Conservation (phyloP, 2,888 invertebrate species). For the Drosophila picticornis region DNA sequence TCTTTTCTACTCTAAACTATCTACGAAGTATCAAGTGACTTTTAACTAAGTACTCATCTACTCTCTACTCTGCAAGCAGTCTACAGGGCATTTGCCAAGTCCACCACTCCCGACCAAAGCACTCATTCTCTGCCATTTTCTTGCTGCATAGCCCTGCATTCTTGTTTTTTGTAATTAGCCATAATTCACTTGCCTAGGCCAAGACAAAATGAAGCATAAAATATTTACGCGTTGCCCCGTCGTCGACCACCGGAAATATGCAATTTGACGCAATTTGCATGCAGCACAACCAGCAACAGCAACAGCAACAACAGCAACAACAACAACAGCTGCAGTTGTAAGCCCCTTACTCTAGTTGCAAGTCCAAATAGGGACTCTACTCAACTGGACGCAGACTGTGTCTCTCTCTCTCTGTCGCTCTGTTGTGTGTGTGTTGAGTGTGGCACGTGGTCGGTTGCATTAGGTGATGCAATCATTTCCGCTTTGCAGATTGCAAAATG, state of each 20-base stretch:
- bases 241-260: conserved; percentile 74
- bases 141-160: conserved; percentile 28
- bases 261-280: conserved; percentile 80
- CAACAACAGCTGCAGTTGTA: conserved; percentile 16
- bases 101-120: background rate
- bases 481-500: conserved; percentile 67
- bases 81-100: background rate
- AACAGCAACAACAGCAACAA: background rate
- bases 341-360: background rate
- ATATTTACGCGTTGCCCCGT: conserved; percentile 69
- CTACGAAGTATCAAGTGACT: background rate
- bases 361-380: background rate
- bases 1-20: background rate
- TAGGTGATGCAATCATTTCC: conserved; percentile 79
- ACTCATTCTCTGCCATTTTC: conserved; percentile 4
- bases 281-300: conserved; percentile 41
- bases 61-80: background rate
- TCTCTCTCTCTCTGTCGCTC: conserved; percentile 1
- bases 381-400: background rate
- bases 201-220: conserved; percentile 79
- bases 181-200: conserved; percentile 78
- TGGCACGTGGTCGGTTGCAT: conserved; percentile 71
- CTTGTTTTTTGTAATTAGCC: conserved; percentile 70
- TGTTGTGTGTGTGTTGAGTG: conserved; percentile 7
- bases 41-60: background rate